Base-by-base conservation (phyloP, 2,888 invertebrate genomes). In the Spisula subtruncata region DNA sequence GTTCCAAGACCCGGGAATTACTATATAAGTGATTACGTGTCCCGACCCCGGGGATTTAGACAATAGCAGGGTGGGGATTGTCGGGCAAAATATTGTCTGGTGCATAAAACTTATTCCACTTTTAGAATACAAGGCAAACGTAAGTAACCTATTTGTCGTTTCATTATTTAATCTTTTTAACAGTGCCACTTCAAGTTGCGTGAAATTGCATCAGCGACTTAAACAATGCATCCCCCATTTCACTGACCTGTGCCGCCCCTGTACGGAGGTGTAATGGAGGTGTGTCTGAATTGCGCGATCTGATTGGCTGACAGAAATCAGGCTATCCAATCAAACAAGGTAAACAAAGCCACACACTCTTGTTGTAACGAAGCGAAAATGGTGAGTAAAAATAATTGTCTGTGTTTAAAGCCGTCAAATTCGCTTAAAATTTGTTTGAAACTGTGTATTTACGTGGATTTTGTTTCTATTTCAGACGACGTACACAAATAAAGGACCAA, bases 381-480 rank as follows among this genome's bases (percentile, higher is more conserved):
- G 84, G 84, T 84, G 75, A 84, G 84, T 18, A 29, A 46, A 75
- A 48, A 29, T 51, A 51, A 29, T 29, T 75, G 46, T 32, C 46
- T 1, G 16, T 1, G 12, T 51, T n/a, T 35, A 35, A 29, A 18
- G 2, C 20, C 20, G 29, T 75, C 20, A 25, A 75, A 48, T 75
- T 2, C 25, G 12, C 16, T n/a, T 12, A 48, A 75, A 51, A 46
- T 2, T 75, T 75, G 46, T 12, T 25, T 56, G 0, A 29, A 71
- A 75, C 5, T 84, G 29, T 16, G 48, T 0, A n/a, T 71, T 51
- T 32, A 32, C 8, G 25, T 51, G 75, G n/a, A 32, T 90, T 90
- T 82, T 16, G 12, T 91, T 91, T 92, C 87, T 88, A 82, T 92
- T 92, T n/a, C 89, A 92, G 92, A 92, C 92, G 8, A 87, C 87